A percentile compares a stretch with the other conserved stretches of the same genome.
These are phyloP conservation scores for Lethrus apterus DNA, from an alignment of 1,140 invertebrate genomes.

Conservation along the genomic window DNA sequence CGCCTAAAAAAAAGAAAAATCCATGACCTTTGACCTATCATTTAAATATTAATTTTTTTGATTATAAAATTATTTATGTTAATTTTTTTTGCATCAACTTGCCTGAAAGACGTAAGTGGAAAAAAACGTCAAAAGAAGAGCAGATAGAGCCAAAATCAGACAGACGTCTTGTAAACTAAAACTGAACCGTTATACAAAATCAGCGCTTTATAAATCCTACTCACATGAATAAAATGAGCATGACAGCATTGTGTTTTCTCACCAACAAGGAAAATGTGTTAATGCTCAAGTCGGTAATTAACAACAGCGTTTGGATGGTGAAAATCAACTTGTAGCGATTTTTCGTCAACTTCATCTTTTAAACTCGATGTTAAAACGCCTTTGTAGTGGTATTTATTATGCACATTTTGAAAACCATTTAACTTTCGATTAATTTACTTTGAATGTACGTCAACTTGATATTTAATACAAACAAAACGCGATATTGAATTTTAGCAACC, in stretches of 20 bases:
- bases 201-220: constrained; percentile 16
- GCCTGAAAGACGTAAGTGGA: constrained; percentile 69
- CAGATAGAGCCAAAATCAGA: constrained; percentile 54
- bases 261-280: constrained; percentile 33
- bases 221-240: constrained; percentile 37
- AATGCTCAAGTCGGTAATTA: constrained; percentile 31
- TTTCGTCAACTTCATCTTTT: constrained; percentile 33
- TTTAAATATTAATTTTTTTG: background rate
- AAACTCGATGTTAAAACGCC: background rate
- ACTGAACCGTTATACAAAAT: constrained; percentile 12
- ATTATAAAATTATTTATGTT: background rate
- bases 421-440: constrained; percentile 8
- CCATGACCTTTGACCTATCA: constrained; percentile 10
- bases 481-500: constrained; percentile 19
- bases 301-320: constrained; percentile 30
- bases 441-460: background rate
- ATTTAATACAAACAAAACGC: constrained; percentile 10
- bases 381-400: background rate
- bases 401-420: background rate
- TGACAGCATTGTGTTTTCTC: constrained; percentile 32
- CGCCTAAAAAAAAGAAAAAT: constrained; percentile 42
- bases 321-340: constrained; percentile 31
- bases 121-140: constrained; percentile 59
- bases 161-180: constrained; percentile 61
- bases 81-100: constrained; percentile 29